These are phyloP conservation scores for Cataglyphis albicans DNA, from an alignment of 2,888 invertebrate species.

Conservation along the genomic window DNA sequence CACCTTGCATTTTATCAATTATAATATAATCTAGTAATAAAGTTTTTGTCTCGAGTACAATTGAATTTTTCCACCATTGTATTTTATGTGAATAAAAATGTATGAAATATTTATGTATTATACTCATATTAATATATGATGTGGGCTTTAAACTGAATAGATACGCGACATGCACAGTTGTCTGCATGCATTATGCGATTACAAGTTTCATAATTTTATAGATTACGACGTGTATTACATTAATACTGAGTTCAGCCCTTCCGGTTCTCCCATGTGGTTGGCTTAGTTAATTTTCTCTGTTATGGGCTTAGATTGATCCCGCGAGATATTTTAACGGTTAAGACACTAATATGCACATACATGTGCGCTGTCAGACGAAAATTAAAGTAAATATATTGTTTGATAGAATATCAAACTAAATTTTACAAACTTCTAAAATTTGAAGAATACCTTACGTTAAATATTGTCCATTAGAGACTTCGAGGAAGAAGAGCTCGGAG, in stretches of 20 bases:
- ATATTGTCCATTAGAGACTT: slow-evolving; percentile 15
- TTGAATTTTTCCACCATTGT: background rate
- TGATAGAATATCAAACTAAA: background rate
- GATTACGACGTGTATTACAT: slow-evolving; percentile 25
- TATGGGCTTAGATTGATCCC: slow-evolving; percentile 31
- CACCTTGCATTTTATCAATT: background rate
- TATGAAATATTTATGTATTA: background rate
- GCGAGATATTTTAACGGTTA: slow-evolving; percentile 19
- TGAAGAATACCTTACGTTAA: background rate
- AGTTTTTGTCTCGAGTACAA: background rate
- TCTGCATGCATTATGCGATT: slow-evolving; percentile 20
- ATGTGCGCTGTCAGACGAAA: background rate
- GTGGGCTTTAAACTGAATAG: background rate
- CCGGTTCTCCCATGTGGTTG: slow-evolving; percentile 26
- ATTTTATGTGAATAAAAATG: background rate
- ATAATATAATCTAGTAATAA: background rate
- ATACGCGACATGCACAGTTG: background rate
- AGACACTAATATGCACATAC: background rate
- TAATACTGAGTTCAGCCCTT: slow-evolving; percentile 32
- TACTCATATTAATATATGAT: background rate
- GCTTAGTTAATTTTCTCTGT: slow-evolving; percentile 45
- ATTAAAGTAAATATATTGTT: slow-evolving; percentile 12
- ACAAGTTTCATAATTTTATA: slow-evolving; percentile 42
- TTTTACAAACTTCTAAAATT: slow-evolving; percentile 2
- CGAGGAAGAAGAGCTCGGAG: background rate